Base-by-base conservation (phyloP, 2,888 invertebrate genomes). In the Cremastinae sp. region DNA sequence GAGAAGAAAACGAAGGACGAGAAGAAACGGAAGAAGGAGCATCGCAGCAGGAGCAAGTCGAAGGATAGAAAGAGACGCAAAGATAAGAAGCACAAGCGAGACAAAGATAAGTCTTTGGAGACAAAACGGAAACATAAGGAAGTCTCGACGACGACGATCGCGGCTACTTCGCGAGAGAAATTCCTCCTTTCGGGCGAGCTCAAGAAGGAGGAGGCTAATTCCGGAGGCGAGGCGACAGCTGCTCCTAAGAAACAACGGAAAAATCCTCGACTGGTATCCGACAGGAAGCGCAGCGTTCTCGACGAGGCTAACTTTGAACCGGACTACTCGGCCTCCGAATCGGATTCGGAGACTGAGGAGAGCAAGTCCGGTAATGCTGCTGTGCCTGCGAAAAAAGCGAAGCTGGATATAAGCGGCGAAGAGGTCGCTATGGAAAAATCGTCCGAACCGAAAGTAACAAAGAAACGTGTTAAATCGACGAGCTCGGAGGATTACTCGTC, bases 231-330 rank as follows among this genome's bases (percentile, higher is more conserved):
- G n/a, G 9, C 5, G 0, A 3, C 34, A 5, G 22, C 49, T 0
- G 86, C 76, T 82, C 81, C 82, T 28, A 89, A 87, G 34, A 86
- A 83, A 69, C 83, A 84, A 43, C 79, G 89, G 9, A 85, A 88
- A 43, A 88, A 88, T 81, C 87, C 86, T 0, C 84, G 89, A 79
- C 80, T 88, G 1, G 91, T 92, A 22, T 90, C 91, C 0, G 92
- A 93, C 85, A 90, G 93, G 78, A 93, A 94, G 81, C 94, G 94
- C 83, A 92, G 94, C 7, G 92, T 93, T 4, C 89, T 95, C 47
- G 94, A 95, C 82, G 95, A 95, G 89, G 92, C 94, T 0, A 93
- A 92, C 84, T 95, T 95, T 84, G 95, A 94, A 83, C 95, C 94
- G 0, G 95, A 95, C 85, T 95, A 95, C 87, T 95, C 95, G 79